A percentile compares a stretch with the other conserved stretches of the same genome.
Conservation (phyloP, 2,797 vertebrate species). For the Acrocephalus scirpaceus region DNA sequence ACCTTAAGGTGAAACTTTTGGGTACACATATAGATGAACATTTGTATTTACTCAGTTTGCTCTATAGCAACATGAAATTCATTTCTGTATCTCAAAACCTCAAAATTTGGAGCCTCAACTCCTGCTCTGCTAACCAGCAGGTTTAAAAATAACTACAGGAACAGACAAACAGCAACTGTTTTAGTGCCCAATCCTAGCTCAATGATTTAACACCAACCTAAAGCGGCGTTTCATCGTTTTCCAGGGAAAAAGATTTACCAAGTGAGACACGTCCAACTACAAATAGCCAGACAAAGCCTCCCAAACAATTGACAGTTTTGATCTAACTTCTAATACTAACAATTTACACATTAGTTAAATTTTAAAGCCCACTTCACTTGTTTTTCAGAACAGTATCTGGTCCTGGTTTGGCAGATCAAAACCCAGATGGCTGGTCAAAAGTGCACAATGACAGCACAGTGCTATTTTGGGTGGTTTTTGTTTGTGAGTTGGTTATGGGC, state of each 20-base stretch:
- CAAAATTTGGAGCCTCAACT: background rate
- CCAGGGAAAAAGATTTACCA: background rate
- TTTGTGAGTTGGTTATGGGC: background rate
- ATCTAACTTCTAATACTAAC: background rate
- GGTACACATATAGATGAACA: background rate
- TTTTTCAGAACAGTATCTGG: background rate
- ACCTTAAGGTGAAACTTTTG: background rate
- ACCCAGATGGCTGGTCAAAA: background rate
- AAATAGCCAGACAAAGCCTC: background rate
- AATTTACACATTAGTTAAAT: background rate
- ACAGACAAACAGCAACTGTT: background rate
- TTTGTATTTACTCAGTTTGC: background rate
- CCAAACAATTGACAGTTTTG: background rate
- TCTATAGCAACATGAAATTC: background rate
- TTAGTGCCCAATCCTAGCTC: background rate
- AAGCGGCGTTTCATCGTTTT: background rate
- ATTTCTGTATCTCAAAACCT: background rate
- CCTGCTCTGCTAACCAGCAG: background rate
- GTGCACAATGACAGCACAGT: background rate
- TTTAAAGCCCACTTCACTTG: background rate
- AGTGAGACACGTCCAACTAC: background rate
- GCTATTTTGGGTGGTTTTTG: background rate
- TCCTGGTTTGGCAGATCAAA: background rate
- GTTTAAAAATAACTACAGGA: background rate
- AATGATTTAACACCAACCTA: background rate